Percentiles rank a stretch among this genome's conserved stretches.
Evolutionary conservation across 1,140 invertebrate genomes (phyloP).

Genomic region (Lepidurus couesii): DNA sequence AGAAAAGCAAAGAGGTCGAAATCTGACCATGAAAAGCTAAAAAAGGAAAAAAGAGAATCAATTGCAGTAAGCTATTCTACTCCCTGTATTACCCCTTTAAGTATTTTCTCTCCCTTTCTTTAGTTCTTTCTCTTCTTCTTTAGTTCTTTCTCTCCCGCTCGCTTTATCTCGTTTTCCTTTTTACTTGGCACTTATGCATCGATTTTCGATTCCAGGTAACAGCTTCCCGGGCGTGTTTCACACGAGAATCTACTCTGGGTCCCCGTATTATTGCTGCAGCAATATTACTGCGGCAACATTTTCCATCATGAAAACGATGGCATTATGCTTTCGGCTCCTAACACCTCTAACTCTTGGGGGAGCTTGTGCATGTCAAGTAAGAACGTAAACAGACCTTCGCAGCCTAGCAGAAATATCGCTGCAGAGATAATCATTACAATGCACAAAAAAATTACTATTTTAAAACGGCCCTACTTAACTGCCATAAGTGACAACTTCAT

Average conservation of each 20-base stretch:
- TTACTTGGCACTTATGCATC: slow-evolving; percentile 12
- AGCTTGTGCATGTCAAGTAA: not conserved
- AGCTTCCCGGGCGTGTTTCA: slow-evolving; percentile 20
- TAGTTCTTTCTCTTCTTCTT: not conserved
- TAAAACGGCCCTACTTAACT: not conserved
- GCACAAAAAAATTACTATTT: not conserved
- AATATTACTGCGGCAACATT: slow-evolving; percentile 14
- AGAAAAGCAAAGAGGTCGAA: not conserved
- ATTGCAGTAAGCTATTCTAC: slow-evolving; percentile 4
- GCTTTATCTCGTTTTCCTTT: slow-evolving; percentile 16
- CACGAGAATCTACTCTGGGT: slow-evolving; percentile 14
- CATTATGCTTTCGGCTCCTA: not conserved
- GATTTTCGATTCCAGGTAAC: slow-evolving; percentile 14
- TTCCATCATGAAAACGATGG: not conserved
- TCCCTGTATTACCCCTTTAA: not conserved
- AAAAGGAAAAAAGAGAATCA: not conserved
- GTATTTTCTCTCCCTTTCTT: not conserved
- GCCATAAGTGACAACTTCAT: not conserved
- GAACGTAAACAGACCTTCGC: not conserved
- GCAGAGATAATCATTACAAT: not conserved
- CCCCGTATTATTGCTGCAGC: not conserved
- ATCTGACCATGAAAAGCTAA: not conserved
- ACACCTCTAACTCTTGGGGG: not conserved
- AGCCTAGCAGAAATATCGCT: not conserved
- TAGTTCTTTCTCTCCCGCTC: not conserved